A percentile compares a stretch with the other conserved stretches of the same genome.
Conservation (phyloP, 2,797 vertebrate genomes). For the Xiphophorus birchmanni region DNA sequence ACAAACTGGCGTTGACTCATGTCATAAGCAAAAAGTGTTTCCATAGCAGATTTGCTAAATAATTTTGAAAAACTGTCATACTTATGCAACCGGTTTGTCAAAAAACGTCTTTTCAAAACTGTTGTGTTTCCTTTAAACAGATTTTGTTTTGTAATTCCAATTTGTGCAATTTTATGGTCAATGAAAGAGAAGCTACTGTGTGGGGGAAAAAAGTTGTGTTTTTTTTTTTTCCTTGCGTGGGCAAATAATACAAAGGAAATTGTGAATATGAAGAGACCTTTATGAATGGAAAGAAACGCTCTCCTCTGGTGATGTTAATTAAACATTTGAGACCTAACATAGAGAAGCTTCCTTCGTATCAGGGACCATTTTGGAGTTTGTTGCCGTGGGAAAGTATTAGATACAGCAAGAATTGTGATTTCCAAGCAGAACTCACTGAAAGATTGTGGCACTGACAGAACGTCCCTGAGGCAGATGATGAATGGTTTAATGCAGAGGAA, state of each 20-base stretch:
- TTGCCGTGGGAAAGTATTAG: not conserved
- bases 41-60: no score
- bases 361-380: not conserved
- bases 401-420: not conserved
- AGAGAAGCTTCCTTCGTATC: not conserved
- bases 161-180: no score
- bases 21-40: no score
- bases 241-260: not conserved
- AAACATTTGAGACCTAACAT: not conserved
- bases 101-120: no score
- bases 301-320: not conserved
- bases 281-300: not conserved
- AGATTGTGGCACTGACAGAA: not conserved
- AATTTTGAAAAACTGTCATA: no score
- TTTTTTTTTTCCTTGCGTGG: not conserved
- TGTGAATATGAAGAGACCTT: not conserved
- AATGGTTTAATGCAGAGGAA: not conserved
- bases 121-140: no score
- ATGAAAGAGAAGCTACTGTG: not conserved
- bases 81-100: no score
- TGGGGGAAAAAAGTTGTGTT: not conserved
- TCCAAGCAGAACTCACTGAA: not conserved
- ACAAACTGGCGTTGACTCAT: no score
- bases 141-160: no score
- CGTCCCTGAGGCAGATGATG: not conserved